A percentile compares a stretch with the other conserved stretches of the same genome.
Evolutionary conservation across 2,797 vertebrate species (phyloP).

Genomic region (Leucoraja ocellata): DNA sequence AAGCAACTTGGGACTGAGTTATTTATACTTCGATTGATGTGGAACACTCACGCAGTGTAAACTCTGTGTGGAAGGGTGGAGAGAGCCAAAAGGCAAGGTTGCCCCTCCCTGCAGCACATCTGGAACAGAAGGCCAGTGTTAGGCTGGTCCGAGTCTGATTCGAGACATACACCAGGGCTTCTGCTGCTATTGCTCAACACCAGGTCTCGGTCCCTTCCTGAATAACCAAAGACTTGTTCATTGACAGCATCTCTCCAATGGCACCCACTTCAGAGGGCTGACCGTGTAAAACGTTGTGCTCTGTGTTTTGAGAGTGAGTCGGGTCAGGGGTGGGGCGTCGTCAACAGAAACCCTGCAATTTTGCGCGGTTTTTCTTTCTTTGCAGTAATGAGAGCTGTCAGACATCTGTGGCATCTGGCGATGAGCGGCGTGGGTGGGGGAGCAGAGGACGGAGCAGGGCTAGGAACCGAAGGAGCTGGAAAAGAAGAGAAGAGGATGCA

Average conservation of each 20-base stretch:
- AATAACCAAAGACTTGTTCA: constrained; percentile 2
- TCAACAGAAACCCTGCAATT: neutral
- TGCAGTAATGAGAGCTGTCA: constrained; percentile 3
- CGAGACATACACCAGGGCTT: neutral
- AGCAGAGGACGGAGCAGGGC: too few species aligned
- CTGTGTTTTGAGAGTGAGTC: neutral
- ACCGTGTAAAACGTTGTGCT: neutral
- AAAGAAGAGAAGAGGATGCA: too few species aligned
- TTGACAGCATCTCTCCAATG: neutral
- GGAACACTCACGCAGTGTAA: neutral
- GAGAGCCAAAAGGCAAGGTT: neutral
- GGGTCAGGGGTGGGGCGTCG: neutral
- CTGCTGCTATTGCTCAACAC: neutral
- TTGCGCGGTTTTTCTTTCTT: constrained; percentile 6
- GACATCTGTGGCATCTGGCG: too few species aligned
- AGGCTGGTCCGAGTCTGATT: neutral
- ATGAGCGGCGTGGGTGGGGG: neutral
- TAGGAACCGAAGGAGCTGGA: too few species aligned
- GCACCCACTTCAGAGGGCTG: neutral
- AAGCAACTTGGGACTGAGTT: neutral
- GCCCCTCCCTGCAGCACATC: neutral
- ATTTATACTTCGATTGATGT: neutral
- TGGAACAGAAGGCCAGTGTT: neutral
- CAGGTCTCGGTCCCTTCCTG: neutral
- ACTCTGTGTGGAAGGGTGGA: neutral